Base-by-base conservation (phyloP, 2,113 vertebrate genomes). In the Empidonax traillii region DNA sequence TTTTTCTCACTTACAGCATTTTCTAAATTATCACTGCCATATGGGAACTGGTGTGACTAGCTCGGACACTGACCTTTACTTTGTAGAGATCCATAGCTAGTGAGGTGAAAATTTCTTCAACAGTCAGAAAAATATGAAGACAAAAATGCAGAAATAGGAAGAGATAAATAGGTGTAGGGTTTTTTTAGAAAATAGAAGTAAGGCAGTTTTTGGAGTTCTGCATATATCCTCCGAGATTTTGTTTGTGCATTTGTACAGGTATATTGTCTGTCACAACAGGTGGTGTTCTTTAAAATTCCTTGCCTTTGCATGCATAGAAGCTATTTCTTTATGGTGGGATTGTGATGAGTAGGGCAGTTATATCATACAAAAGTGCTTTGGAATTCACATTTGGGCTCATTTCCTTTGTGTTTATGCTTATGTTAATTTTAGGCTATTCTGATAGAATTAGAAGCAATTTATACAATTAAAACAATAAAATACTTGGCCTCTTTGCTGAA, bases 101-200 rank as follows among this genome's bases (percentile, higher is more conserved):
- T 68, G 19, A 63, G 33, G 16, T 24, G 7, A 85, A 85, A 55
- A 8, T 79, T 79, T 61, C 25, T 71, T 12, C 7, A 61, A 5
- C 5, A 27, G 5, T 85, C 33, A 44, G 15, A 85, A 78, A 74
- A 27, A 0, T 53, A 59, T 30, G 21, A 78, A 63, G 3, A 43
- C 7, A 52, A 51, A 72, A 55, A 52, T 44, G 3, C 3, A 63
- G 33, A 46, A 79, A 74, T 58, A 71, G 91, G 5, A 75, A 1
- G 12, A 75, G 21, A 33, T 76, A 82, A 87, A 37, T 19, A 49
- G 1, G 0, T 53, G 13, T 39, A 7, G 1, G 10, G 0, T 0
- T 37, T 56, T 82, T 75, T 31, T 6, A 37, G 2, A 28, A 17
- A 68, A 46, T 20, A 7, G 17, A 75, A 78, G 30, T 5, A 69